These are phyloP conservation scores for Dasyornis broadbenti DNA, from an alignment of 2,113 vertebrate genomes.

Conservation along the genomic window DNA sequence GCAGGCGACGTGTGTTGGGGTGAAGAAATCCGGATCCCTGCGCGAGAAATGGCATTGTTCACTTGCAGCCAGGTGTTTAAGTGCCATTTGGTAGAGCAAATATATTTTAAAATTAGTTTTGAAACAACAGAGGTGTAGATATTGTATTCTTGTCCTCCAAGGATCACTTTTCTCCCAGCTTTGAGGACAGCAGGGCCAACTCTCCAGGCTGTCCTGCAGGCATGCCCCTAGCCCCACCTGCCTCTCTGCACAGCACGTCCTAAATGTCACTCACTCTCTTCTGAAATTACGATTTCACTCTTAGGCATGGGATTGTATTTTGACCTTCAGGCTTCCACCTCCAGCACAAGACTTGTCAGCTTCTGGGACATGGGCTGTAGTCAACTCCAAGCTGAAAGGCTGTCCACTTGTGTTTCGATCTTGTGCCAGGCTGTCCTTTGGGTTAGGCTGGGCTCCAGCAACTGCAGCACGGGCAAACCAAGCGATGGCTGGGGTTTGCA, in stretches of 20 bases:
- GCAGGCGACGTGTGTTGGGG: neutral
- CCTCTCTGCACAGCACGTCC: rapidly evolving
- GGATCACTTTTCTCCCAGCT: neutral
- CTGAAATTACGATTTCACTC: neutral
- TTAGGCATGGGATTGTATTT: neutral
- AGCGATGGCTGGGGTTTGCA: neutral
- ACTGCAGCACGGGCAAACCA: neutral
- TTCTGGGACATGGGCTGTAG: neutral
- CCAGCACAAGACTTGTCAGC: neutral
- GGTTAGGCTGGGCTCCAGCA: neutral
- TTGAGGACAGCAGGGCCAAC: neutral
- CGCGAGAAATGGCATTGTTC: neutral
- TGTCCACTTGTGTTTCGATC: neutral
- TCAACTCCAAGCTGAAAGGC: neutral
- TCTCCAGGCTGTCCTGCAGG: neutral
- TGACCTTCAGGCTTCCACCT: neutral
- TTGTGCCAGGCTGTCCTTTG: neutral
- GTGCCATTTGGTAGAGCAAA: neutral
- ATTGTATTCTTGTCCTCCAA: neutral
- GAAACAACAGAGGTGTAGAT: neutral
- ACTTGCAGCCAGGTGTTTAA: neutral
- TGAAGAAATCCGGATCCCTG: neutral
- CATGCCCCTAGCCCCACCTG: rapidly evolving
- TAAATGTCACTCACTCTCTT: neutral
- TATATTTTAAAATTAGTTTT: neutral